Evolutionary conservation across 2,888 invertebrate genomes (phyloP).

Genomic region (Hypomecis punctinalis): DNA sequence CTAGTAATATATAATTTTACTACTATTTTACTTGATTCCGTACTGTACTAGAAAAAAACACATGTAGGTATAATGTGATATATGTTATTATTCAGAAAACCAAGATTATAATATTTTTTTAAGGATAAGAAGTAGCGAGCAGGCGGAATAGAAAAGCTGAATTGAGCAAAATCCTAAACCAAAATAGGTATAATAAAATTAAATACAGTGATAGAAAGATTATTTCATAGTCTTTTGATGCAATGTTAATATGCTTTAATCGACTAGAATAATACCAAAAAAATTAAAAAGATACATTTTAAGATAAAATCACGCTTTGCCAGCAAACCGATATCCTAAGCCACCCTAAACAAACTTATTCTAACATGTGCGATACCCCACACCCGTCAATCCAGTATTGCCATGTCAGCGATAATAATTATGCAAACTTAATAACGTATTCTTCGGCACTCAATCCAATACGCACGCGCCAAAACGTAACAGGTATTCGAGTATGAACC

Average conservation of each 20-base stretch:
- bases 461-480: conserved; percentile 71
- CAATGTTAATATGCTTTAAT: neutral
- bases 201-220: neutral
- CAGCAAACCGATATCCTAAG: neutral
- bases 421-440: conserved; percentile 59
- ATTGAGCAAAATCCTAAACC: neutral
- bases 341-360: conserved; percentile 18
- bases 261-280: too few species aligned
- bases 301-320: too few species aligned
- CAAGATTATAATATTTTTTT: too few species aligned
- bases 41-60: too few species aligned
- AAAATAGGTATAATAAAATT: neutral
- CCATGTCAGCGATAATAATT: conserved; percentile 47
- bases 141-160: too few species aligned
- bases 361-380: conserved; percentile 21
- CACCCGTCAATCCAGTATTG: conserved; percentile 31
- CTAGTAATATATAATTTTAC: too few species aligned
- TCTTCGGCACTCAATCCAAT: conserved; percentile 16
- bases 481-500: conserved; percentile 61
- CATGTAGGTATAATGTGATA: too few species aligned
- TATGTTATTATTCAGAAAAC: too few species aligned
- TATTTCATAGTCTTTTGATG: too few species aligned
- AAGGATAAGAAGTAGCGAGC: too few species aligned
- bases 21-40: too few species aligned
- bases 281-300: neutral